phyloP scores from a whole-genome alignment of 1,140 invertebrate genomes.

The Galleria mellonella region DNA sequence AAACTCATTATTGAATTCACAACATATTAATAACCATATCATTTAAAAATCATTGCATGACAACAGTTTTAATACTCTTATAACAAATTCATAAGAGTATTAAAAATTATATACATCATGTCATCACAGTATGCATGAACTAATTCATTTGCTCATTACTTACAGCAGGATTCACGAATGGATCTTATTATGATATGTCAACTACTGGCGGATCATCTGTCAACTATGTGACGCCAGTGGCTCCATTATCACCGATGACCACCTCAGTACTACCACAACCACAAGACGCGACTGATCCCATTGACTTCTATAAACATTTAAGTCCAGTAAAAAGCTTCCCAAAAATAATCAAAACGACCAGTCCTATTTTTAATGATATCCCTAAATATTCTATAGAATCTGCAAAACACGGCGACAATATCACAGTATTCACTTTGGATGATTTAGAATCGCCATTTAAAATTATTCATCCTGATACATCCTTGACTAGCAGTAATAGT shows the following conservation, averaged over 20 bases:
- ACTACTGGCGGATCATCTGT: constrained; percentile 20
- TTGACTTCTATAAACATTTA: constrained; percentile 33
- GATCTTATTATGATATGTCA: constrained; percentile 30
- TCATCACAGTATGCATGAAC: not conserved
- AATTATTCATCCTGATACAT: constrained; percentile 32
- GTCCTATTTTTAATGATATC: constrained; percentile 12
- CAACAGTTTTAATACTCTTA: too few relatives aligned
- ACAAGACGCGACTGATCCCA: constrained; percentile 29
- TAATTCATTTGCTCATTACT: constrained; percentile 36
- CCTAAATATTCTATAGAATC: constrained; percentile 10
- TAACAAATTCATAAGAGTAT: too few relatives aligned
- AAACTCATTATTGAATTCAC: too few relatives aligned
- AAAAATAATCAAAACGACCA: constrained; percentile 33
- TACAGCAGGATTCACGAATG: constrained; percentile 44
- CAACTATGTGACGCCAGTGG: constrained; percentile 44
- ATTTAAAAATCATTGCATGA: too few relatives aligned
- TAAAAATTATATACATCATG: too few relatives aligned
- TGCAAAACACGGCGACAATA: constrained; percentile 24
- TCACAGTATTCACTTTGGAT: constrained; percentile 37
- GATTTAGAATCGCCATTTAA: constrained; percentile 33
- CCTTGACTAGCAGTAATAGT: constrained; percentile 11
- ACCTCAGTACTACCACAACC: constrained; percentile 31
- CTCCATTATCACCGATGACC: constrained; percentile 26
- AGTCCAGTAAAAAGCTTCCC: constrained; percentile 31
- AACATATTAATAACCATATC: too few relatives aligned